Evolutionary conservation across 1,140 invertebrate genomes (phyloP).

Genomic region (Caenorhabditis elegans): WBcel235 BX284603.4:6329501-6330000

Average conservation of each 20-base stretch:
- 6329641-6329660: background rate
- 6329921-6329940: too few species aligned
- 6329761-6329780: conserved; percentile 8
- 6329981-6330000: too few species aligned
- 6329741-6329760: background rate
- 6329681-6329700: background rate
- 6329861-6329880: background rate
- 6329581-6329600: background rate
- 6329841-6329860: too few species aligned
- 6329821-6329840: background rate
- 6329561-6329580: background rate
- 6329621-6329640: background rate
- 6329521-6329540: too few species aligned
- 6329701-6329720: too few species aligned
- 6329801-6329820: background rate
- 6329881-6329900: background rate
- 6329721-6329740: background rate
- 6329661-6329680: too few species aligned
- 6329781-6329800: conserved; percentile 14
- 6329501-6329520: too few species aligned
- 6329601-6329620: background rate
- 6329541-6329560: too few species aligned
- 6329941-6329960: too few species aligned
- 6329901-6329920: background rate
- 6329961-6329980: too few species aligned